phyloP scores from a whole-genome alignment of 1,140 invertebrate species.

The Batillaria attramentaria region DNA sequence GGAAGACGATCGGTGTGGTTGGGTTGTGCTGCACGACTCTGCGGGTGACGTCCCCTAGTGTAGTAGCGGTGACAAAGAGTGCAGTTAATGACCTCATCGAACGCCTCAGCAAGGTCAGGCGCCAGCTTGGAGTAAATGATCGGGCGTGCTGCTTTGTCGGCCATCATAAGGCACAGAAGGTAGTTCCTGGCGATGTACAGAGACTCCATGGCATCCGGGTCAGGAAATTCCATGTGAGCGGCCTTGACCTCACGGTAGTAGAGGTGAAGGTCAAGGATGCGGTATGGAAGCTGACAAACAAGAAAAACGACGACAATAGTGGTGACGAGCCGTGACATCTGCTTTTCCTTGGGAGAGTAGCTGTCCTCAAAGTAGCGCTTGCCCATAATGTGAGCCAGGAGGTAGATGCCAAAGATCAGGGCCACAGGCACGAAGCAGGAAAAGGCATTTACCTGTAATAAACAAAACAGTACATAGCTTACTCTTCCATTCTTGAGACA shows the following conservation, averaged over 20 bases:
- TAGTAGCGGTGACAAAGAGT: constrained; percentile 34
- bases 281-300: constrained; percentile 58
- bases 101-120: constrained; percentile 45
- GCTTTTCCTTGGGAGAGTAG: constrained; percentile 55
- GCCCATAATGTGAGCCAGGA: constrained; percentile 56
- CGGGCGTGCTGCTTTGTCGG: constrained; percentile 43
- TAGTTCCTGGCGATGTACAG: constrained; percentile 43
- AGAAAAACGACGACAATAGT: constrained; percentile 54
- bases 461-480: no score
- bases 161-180: constrained; percentile 45
- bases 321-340: constrained; percentile 59
- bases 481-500: no score
- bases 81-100: constrained; percentile 57
- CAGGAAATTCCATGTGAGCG: constrained; percentile 4
- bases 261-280: constrained; percentile 49
- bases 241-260: constrained; percentile 40
- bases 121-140: constrained; percentile 51
- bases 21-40: not conserved
- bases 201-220: constrained; percentile 31
- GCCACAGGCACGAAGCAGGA: constrained; percentile 57
- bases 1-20: not conserved
- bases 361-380: constrained; percentile 64
- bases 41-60: constrained; percentile 5
- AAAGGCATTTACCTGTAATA: constrained; percentile 53
- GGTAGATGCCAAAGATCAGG: constrained; percentile 58